These are phyloP conservation scores for Tapirus terrestris DNA, from an alignment of 2,113 vertebrate genomes.

Conservation along the genomic window DNA sequence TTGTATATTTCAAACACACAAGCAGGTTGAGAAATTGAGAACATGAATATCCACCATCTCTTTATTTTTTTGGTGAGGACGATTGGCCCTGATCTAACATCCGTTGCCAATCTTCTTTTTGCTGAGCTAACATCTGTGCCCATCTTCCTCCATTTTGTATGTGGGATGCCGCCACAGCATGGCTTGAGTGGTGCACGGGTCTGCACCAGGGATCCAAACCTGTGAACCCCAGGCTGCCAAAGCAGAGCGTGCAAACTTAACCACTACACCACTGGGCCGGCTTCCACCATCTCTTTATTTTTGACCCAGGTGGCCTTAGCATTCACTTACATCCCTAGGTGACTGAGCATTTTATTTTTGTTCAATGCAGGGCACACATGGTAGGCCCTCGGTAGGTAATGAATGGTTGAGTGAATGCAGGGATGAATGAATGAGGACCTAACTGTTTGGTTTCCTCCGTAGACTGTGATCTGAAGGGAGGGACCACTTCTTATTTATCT, in stretches of 20 bases:
- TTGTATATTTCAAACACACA: constrained; percentile 27
- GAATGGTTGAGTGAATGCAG: no score
- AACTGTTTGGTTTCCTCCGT: background rate
- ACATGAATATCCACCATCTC: background rate
- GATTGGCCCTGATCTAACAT: no score
- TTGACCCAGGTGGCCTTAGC: background rate
- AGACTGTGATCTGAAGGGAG: background rate
- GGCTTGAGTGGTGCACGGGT: no score
- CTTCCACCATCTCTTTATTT: background rate
- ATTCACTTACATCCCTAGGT: background rate
- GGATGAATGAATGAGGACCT: background rate
- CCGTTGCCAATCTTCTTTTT: no score
- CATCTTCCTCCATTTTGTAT: no score
- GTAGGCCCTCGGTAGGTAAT: background rate
- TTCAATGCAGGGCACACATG: background rate
- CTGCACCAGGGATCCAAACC: no score
- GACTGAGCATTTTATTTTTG: background rate
- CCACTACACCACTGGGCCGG: no score
- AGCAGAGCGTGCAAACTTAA: no score
- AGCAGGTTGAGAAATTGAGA: background rate
- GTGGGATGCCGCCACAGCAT: no score
- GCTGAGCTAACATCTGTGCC: no score
- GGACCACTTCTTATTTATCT: background rate
- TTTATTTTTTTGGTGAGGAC: background rate
- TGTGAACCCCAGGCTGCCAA: no score